Evolutionary conservation across 2,888 invertebrate genomes (phyloP).

Genomic region (Euphydryas editha): DNA sequence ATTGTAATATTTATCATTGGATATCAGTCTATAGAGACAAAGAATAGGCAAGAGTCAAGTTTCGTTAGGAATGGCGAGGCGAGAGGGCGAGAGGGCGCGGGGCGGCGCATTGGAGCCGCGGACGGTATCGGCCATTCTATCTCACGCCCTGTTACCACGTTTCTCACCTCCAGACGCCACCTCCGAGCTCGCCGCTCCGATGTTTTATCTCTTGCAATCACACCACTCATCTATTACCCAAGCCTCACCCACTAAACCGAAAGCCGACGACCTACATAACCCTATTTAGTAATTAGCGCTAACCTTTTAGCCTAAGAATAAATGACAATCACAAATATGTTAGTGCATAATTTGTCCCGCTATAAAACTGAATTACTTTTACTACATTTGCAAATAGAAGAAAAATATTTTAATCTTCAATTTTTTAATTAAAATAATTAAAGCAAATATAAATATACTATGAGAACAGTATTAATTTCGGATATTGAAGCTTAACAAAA

Average conservation of each 20-base stretch:
- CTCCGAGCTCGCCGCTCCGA: constrained; percentile 58
- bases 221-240: constrained; percentile 71
- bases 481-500: constrained; percentile 21
- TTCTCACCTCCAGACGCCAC: constrained; percentile 78
- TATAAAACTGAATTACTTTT: constrained; percentile 2
- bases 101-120: constrained; percentile 46
- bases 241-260: constrained; percentile 70
- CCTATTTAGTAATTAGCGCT: constrained; percentile 22
- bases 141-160: constrained; percentile 79
- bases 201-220: constrained; percentile 72
- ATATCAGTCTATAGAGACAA: constrained; percentile 13
- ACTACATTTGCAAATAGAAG: too few species aligned
- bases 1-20: not conserved
- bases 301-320: constrained; percentile 4
- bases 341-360: not conserved
- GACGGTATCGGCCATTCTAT: constrained; percentile 69
- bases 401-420: too few species aligned
- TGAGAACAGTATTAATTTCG: constrained; percentile 22
- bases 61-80: constrained; percentile 34
- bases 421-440: too few species aligned
- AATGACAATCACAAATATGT: not conserved
- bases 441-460: not conserved
- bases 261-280: constrained; percentile 61
- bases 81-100: constrained; percentile 26
- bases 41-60: constrained; percentile 30